Percentiles rank a stretch among this genome's conserved stretches.
Evolutionary conservation across 2,797 vertebrate genomes (phyloP).

Genomic region (Epinephelus awoara): DNA sequence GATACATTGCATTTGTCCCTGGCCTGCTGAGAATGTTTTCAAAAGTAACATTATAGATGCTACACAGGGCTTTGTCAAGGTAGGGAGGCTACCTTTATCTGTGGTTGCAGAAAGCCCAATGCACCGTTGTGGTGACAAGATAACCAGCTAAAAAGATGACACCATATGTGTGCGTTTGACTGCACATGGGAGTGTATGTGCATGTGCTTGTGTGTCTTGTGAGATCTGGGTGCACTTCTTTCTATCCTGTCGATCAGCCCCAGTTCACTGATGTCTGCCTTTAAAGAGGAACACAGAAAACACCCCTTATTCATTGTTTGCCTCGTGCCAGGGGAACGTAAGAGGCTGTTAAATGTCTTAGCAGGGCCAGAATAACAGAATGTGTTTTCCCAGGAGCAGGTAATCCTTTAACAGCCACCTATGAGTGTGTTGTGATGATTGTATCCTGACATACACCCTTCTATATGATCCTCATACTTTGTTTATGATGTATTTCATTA

Average conservation of each 20-base stretch:
- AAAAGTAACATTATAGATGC: neutral
- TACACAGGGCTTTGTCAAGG: neutral
- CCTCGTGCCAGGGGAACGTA: slow-evolving; percentile 45
- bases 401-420: slow-evolving; percentile 34
- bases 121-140: slow-evolving; percentile 35
- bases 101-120: slow-evolving; percentile 28
- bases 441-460: neutral
- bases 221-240: neutral
- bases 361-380: slow-evolving; percentile 25
- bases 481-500: slow-evolving; percentile 30
- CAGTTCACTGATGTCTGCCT: slow-evolving; percentile 13
- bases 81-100: slow-evolving; percentile 35
- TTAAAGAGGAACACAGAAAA: slow-evolving; percentile 36
- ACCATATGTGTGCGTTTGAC: neutral
- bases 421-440: slow-evolving; percentile 20
- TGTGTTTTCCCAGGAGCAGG: slow-evolving; percentile 4
- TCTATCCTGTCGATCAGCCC: slow-evolving; percentile 7
- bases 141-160: slow-evolving; percentile 6
- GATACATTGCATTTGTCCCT: neutral
- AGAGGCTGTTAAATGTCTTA: slow-evolving; percentile 39
- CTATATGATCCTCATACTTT: slow-evolving; percentile 4
- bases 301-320: slow-evolving; percentile 25
- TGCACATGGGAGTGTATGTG: neutral
- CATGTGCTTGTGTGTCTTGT: neutral
- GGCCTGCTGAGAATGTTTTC: neutral